These are phyloP conservation scores for Xiphophorus birchmanni DNA, from an alignment of 2,797 vertebrate species.

Conservation along the genomic window DNA sequence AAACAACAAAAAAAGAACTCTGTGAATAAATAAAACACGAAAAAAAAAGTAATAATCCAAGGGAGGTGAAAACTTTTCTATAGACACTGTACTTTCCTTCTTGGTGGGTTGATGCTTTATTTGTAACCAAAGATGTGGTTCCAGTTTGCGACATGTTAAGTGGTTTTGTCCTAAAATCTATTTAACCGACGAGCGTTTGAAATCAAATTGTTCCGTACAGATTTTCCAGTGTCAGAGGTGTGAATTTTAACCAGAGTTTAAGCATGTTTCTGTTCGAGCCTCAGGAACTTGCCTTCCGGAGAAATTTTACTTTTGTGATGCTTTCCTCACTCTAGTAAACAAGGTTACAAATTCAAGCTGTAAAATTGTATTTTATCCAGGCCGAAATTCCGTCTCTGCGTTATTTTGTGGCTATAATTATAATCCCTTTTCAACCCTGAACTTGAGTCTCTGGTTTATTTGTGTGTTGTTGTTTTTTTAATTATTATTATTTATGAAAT, in stretches of 20 bases:
- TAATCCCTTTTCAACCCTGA: constrained; percentile 58
- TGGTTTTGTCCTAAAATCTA: constrained; percentile 68
- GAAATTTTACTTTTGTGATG: constrained; percentile 32
- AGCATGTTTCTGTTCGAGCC: constrained; percentile 61
- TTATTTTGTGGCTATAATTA: constrained; percentile 60
- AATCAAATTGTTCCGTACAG: constrained; percentile 46
- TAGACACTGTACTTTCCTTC: constrained; percentile 47
- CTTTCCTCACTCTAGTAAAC: constrained; percentile 39
- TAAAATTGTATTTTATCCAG: constrained; percentile 56
- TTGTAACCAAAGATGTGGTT: constrained; percentile 81
- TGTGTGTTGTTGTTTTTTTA: background rate
- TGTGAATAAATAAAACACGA: constrained; percentile 45
- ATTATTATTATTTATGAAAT: constrained; percentile 57
- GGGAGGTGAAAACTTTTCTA: constrained; percentile 44
- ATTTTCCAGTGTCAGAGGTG: constrained; percentile 50
- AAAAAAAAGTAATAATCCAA: constrained; percentile 14
- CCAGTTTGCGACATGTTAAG: constrained; percentile 63
- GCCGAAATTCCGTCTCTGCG: constrained; percentile 50
- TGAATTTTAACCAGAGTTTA: constrained; percentile 46
- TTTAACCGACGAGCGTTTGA: constrained; percentile 59
- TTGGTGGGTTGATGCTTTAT: constrained; percentile 67
- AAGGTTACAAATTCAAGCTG: constrained; percentile 40
- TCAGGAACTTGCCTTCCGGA: constrained; percentile 51
- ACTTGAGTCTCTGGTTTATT: constrained; percentile 44
- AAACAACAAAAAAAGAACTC: background rate